phyloP scores from a whole-genome alignment of 23 tunicate species.

The Styela plicata region DNA sequence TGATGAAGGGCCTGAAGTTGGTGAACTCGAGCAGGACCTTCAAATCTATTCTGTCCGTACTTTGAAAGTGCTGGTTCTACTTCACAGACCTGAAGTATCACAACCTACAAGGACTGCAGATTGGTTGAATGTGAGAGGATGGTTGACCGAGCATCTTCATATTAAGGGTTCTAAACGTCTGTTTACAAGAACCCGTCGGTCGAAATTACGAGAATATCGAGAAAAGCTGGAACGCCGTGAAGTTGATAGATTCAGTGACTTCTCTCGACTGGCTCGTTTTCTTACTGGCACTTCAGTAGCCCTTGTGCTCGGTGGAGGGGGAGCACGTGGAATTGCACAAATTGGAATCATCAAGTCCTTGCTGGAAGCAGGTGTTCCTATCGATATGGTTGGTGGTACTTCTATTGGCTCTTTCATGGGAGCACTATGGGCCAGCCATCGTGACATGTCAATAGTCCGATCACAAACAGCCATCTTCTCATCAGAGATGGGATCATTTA shows the following conservation, averaged over 20 bases:
- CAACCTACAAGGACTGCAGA: conserved; percentile 86
- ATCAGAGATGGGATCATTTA: conserved; percentile 64
- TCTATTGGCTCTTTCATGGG: conserved; percentile 98
- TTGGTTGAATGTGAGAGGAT: conserved; percentile 90
- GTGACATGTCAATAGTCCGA: conserved; percentile 49
- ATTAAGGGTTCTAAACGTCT: conserved; percentile 71
- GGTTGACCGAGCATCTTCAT: conserved; percentile 92
- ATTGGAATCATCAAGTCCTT: conserved; percentile 66
- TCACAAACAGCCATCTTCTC: conserved; percentile 53
- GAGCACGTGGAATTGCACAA: conserved; percentile 94
- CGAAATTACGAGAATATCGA: conserved; percentile 70
- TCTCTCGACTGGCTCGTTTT: conserved; percentile 89
- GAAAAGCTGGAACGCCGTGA: conserved; percentile 42
- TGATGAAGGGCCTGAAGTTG: conserved; percentile 83
- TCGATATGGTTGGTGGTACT: conserved; percentile 98
- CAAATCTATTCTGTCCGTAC: conserved; percentile 81
- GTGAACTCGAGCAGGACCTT: conserved; percentile 77
- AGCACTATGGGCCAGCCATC: conserved; percentile 80
- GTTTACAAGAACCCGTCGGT: conserved; percentile 63
- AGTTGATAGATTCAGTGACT: conserved; percentile 90
- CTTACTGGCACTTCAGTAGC: conserved; percentile 94
- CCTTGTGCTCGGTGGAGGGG: conserved; percentile 99
- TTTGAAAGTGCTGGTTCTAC: conserved; percentile 81
- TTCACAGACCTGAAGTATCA: conserved; percentile 83
- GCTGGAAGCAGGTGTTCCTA: conserved; percentile 76